Base-by-base conservation (phyloP, 2,888 invertebrate genomes). In the Vannuccia rotundouncinata region DNA sequence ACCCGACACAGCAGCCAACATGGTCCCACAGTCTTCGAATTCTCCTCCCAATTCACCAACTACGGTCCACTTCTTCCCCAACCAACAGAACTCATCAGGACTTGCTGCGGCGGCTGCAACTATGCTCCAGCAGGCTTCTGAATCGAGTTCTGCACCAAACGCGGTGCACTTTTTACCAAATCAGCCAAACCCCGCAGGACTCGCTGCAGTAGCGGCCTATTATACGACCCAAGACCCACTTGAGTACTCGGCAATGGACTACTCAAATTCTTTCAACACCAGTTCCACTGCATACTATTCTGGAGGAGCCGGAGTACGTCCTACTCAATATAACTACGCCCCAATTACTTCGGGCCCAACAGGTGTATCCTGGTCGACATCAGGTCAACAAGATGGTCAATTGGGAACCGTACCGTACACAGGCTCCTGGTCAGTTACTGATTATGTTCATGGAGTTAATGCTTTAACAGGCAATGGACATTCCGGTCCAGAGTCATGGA, bases 191-290 rank as follows among this genome's bases (percentile, higher is more conserved):
- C 25, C 66, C 5, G 66, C 66, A 2, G 66, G 10, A 66, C 10
- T 66, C 17, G 66, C 66, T n/a, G 22, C 66, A 66, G 66, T 66
- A n/a, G 66, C 66, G 25, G 5, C 5, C 66, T 66, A 5, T 66
- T 5, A 22, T 22, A 13, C 66, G 25, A 22, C 22, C 25, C 66
- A 66, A 22, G 66, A 66, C 22, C 22, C 66, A 66, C 10, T 66
- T 2, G 66, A 66, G 66, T 66, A 66, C 22, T 66, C 66, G 25
- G 66, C 66, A 13, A 66, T 66, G 66, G 66, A 66, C 22, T 66
- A 66, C 66, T 13, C 66, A 22, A 66, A 66, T 22, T 66, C 66
- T n/a, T 66, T 66, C 25, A 13, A 5, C 10, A 22, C 66, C 2
- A 27, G 66, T 66, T n/a, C 66, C 13, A 2, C 66, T 22, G 66